Evolutionary conservation across 2,888 invertebrate species (phyloP).

Genomic region (Automeris io): DNA sequence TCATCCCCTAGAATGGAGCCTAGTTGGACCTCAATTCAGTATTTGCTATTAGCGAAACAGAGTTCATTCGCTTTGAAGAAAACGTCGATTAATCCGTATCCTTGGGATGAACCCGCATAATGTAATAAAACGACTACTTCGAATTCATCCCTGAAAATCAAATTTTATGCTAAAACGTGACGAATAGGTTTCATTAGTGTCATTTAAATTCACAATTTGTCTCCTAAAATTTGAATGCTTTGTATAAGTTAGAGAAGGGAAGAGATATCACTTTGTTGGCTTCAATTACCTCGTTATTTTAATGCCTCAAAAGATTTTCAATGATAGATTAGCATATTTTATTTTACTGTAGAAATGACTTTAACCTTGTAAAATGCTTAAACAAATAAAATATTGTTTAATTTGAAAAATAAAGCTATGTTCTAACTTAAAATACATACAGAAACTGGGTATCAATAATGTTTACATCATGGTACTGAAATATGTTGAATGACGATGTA

Average conservation of each 20-base stretch:
- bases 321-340: slow-evolving; percentile 1
- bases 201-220: slow-evolving; percentile 8
- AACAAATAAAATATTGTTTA: too few relatives aligned
- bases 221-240: slow-evolving; percentile 5
- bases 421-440: too few relatives aligned
- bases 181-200: slow-evolving; percentile 9
- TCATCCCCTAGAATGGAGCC: too few relatives aligned
- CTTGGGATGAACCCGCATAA: not conserved
- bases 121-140: slow-evolving; percentile 3
- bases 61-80: not conserved
- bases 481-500: too few relatives aligned
- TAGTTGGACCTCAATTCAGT: too few relatives aligned
- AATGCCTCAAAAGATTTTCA: slow-evolving; percentile 3
- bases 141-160: slow-evolving; percentile 4
- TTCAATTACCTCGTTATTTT: slow-evolving; percentile 8
- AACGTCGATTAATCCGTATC: not conserved
- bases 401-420: too few relatives aligned
- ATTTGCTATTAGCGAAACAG: not conserved
- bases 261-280: slow-evolving; percentile 3
- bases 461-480: too few relatives aligned
- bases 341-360: too few relatives aligned
- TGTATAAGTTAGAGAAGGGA: slow-evolving; percentile 4
- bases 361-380: too few relatives aligned
- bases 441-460: too few relatives aligned
- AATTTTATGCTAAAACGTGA: slow-evolving; percentile 4